Base-by-base conservation (phyloP, 2,113 vertebrate species). In the Hippocampus guttulatus region DNA sequence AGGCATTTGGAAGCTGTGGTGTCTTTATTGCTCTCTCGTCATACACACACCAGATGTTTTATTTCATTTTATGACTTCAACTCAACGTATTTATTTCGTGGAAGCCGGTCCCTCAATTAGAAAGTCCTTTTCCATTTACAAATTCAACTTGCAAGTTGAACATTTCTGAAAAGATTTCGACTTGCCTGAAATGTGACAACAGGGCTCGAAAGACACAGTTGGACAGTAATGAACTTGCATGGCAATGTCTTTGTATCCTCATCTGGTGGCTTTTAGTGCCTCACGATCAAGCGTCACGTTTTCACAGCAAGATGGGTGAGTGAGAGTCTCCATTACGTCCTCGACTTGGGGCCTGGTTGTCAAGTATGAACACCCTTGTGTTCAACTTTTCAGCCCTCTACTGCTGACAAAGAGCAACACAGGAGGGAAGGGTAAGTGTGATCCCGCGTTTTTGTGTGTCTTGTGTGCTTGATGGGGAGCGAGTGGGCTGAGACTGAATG, bases 401-500 rank as follows among this genome's bases (percentile, higher is more conserved):
- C 64, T 70, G 75, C 76, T 82, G 80, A 88, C 75, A 82, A 75
- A 84, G 84, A 80, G 73, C 38, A 23, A 75, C 75, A 68, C 23
- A 77, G 76, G 66, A 57, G 64, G 15, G 54, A 52, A 76, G 72
- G 69, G 71, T 75, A 38, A 23, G 49, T 49, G 74, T 64, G 52
- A 62, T 45, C 54, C 30, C 69, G 58, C 70, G 69, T 75, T 73
- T 76, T 81, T 77, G 74, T 77, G 69, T 71, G 78, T 76, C 67
- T 80, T 81, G 74, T 80, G 80, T 75, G 77, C 51, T 81, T 76
- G 75, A 88, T 86, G 74, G 76, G 78, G 75, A 78, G 82, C 85
- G 71, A 88, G 82, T 75, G 83, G 81, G 84, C 71, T 78, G 72
- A 85, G 87, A 85, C 80, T 91, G 87, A 91, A 89, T 90, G 89